Evolutionary conservation across 2,888 invertebrate species (phyloP).

Genomic region (Cremastinae sp.): DNA sequence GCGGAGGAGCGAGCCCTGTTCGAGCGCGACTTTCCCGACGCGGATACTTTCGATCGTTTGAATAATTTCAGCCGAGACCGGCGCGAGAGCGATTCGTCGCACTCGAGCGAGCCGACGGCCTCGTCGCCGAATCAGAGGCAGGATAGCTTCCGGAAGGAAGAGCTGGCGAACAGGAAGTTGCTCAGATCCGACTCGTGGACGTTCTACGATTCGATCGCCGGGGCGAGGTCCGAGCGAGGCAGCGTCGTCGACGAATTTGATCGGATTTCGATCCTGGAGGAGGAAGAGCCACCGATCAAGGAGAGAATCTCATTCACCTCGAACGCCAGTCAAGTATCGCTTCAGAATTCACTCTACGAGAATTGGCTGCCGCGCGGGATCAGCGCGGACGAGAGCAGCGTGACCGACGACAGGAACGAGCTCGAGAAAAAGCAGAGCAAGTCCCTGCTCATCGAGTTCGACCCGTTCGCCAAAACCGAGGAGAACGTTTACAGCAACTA

Average conservation of each 20-base stretch:
- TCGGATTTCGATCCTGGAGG: conserved; percentile 72
- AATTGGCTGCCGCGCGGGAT: conserved; percentile 74
- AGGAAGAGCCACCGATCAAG: conserved; percentile 63
- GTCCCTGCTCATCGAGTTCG: conserved; percentile 73
- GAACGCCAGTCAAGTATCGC: conserved; percentile 68
- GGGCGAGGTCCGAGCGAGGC: not conserved
- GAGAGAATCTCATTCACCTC: conserved; percentile 67
- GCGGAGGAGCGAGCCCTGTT: conserved; percentile 63
- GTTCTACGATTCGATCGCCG: conserved; percentile 80
- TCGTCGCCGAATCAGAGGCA: conserved; percentile 18
- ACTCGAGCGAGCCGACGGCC: conserved; percentile 69
- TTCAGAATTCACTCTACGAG: conserved; percentile 81
- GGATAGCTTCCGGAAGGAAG: conserved; percentile 66
- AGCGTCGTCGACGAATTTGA: conserved; percentile 71
- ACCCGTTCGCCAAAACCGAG: conserved; percentile 70
- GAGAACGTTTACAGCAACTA: conserved; percentile 76
- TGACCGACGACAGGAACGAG: not conserved
- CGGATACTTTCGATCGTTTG: conserved; percentile 72
- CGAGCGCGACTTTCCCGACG: conserved; percentile 80
- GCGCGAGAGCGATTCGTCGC: conserved; percentile 67
- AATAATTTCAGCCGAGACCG: conserved; percentile 68
- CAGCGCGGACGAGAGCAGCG: conserved; percentile 50
- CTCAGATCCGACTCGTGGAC: conserved; percentile 82
- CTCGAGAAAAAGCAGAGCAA: conserved; percentile 69
- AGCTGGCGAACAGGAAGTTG: conserved; percentile 72